phyloP scores from a whole-genome alignment of 2,888 invertebrate genomes.

The Polydrusus tereticollis region DNA sequence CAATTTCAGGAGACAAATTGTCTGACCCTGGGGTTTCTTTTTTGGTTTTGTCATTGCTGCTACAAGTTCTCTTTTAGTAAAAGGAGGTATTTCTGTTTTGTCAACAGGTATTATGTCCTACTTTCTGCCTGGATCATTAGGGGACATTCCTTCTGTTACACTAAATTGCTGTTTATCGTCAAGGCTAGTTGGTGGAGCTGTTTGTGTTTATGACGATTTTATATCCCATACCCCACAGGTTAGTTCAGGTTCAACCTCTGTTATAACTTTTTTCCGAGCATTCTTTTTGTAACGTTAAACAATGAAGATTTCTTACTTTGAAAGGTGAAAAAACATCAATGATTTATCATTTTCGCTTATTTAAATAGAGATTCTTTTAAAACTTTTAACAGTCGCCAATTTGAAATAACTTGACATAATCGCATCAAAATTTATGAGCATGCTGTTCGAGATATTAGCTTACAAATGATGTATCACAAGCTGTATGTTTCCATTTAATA shows the following conservation, averaged over 20 bases:
- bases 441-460: too few relatives aligned
- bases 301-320: too few relatives aligned
- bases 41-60: not conserved
- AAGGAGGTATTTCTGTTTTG: not conserved
- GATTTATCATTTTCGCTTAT: too few relatives aligned
- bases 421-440: too few relatives aligned
- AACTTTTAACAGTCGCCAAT: too few relatives aligned
- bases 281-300: too few relatives aligned
- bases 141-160: conserved; percentile 8
- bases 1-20: not conserved
- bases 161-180: not conserved
- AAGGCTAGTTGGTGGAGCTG: not conserved
- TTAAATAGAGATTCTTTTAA: too few relatives aligned
- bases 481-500: too few relatives aligned
- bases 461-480: too few relatives aligned
- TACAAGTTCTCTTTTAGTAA: not conserved
- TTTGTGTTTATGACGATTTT: conserved; percentile 30
- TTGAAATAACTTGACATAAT: too few relatives aligned
- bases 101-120: not conserved
- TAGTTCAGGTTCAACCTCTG: conserved; percentile 1
- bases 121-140: not conserved
- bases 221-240: not conserved
- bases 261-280: conserved; percentile 13
- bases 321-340: too few relatives aligned
- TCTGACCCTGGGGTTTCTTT: not conserved